These are phyloP conservation scores for Typhlichthys eigenmanni DNA, from an alignment of 2,797 vertebrate genomes.

Conservation along the genomic window DNA sequence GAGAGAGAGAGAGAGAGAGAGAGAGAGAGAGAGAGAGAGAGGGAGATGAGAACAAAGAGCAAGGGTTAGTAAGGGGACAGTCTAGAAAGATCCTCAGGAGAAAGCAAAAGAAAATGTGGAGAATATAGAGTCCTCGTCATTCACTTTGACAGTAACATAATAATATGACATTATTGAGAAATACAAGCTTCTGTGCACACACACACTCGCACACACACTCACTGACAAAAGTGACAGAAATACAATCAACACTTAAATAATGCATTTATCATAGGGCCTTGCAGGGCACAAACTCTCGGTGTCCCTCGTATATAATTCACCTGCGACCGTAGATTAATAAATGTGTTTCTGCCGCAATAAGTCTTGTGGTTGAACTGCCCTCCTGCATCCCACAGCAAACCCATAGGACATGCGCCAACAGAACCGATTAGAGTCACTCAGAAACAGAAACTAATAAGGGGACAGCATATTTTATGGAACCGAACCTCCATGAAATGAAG, in stretches of 20 bases:
- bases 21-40: slow-evolving; percentile 11
- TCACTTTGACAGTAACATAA: slow-evolving; percentile 39
- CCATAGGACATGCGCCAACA: slow-evolving; percentile 23
- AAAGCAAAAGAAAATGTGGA: slow-evolving; percentile 7
- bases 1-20: slow-evolving; percentile 20
- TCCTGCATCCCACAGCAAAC: slow-evolving; percentile 19
- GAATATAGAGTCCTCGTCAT: slow-evolving; percentile 24
- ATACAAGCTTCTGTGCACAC: slow-evolving; percentile 25
- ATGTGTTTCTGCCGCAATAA: slow-evolving; percentile 31
- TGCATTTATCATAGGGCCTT: slow-evolving; percentile 38
- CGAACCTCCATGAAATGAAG: slow-evolving; percentile 27
- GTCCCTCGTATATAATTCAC: slow-evolving; percentile 36
- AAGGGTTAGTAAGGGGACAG: slow-evolving; percentile 18
- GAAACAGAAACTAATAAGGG: slow-evolving; percentile 21
- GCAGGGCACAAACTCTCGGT: slow-evolving; percentile 29
- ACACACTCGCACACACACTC: slow-evolving; percentile 11
- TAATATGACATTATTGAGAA: slow-evolving; percentile 40
- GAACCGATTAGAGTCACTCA: slow-evolving; percentile 45
- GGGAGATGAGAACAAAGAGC: slow-evolving; percentile 14
- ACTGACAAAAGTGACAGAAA: slow-evolving; percentile 18
- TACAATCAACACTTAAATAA: slow-evolving; percentile 46
- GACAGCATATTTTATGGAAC: slow-evolving; percentile 46
- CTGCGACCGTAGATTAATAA: slow-evolving; percentile 10
- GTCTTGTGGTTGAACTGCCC: slow-evolving; percentile 17
- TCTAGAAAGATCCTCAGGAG: slow-evolving; percentile 10